These are phyloP conservation scores for Polyergus mexicanus DNA, from an alignment of 1,140 invertebrate species.

Conservation along the genomic window DNA sequence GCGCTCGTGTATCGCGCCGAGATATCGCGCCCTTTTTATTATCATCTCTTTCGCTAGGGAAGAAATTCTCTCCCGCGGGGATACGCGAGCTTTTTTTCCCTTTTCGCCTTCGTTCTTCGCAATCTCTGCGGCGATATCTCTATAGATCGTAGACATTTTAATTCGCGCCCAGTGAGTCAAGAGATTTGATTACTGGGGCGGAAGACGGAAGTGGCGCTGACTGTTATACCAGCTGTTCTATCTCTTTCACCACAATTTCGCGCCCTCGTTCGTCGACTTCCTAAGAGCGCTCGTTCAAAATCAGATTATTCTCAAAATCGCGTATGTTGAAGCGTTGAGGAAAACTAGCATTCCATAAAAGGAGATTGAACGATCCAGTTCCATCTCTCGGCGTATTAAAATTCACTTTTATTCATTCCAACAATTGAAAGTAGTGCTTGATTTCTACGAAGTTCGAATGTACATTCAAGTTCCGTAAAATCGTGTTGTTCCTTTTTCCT, in stretches of 20 bases:
- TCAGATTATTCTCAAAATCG: constrained; percentile 14
- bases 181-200: constrained; percentile 82
- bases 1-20: not conserved
- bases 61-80: not conserved
- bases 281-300: not conserved
- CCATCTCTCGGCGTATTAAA: not conserved
- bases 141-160: constrained; percentile 73
- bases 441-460: not conserved
- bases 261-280: not conserved
- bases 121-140: constrained; percentile 48
- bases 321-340: not conserved
- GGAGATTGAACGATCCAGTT: constrained; percentile 9
- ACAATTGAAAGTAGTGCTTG: not conserved
- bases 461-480: not conserved
- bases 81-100: not conserved
- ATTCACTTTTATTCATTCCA: not conserved
- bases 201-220: constrained; percentile 78
- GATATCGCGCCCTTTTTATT: not conserved
- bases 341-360: not conserved
- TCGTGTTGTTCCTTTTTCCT: not conserved
- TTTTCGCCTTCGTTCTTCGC: not conserved
- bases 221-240: constrained; percentile 75
- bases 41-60: not conserved
- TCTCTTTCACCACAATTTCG: constrained; percentile 44
- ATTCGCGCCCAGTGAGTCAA: constrained; percentile 78